Percentiles rank a stretch among this genome's conserved stretches.
phyloP scores from a whole-genome alignment of 1,140 invertebrate genomes.

The Aphelinus atriplicis region DNA sequence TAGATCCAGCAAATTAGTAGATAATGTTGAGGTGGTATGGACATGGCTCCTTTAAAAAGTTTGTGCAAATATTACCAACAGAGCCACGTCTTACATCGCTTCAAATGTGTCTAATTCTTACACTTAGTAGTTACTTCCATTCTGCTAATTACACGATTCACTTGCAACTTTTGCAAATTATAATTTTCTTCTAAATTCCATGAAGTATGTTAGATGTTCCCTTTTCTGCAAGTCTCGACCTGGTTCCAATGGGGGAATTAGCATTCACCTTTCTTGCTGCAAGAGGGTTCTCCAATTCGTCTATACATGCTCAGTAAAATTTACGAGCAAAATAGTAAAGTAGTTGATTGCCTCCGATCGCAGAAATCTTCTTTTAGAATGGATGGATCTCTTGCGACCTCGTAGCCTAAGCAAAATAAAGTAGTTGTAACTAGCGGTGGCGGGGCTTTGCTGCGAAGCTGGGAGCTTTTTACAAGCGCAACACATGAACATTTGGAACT shows the following conservation, averaged over 20 bases:
- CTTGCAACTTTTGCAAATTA: slow-evolving; percentile 3
- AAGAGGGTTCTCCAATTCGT: too few species aligned
- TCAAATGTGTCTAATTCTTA: slow-evolving; percentile 10
- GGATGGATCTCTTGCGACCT: slow-evolving; percentile 11
- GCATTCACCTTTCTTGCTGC: not conserved
- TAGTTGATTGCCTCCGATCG: too few species aligned
- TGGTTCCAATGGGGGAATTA: not conserved
- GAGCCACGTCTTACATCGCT: not conserved
- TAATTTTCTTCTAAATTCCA: slow-evolving; percentile 10
- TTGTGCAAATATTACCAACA: too few species aligned
- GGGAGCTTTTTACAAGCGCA: slow-evolving; percentile 16
- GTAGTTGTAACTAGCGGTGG: slow-evolving; percentile 22
- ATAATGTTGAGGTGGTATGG: not conserved
- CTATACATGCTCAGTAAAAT: too few species aligned
- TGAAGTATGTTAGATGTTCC: slow-evolving; percentile 1
- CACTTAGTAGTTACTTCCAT: slow-evolving; percentile 15
- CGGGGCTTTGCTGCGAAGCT: slow-evolving; percentile 29
- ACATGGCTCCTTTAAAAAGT: not conserved
- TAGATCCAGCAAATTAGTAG: slow-evolving; percentile 13
- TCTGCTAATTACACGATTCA: slow-evolving; percentile 7
- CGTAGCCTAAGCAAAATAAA: too few species aligned
- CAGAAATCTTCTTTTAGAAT: not conserved
- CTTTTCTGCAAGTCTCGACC: slow-evolving; percentile 8
- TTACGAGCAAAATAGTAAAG: too few species aligned
- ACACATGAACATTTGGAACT: not conserved